Evolutionary conservation across 1,140 invertebrate genomes (phyloP).

Genomic region (Teleogryllus occipitalis): DNA sequence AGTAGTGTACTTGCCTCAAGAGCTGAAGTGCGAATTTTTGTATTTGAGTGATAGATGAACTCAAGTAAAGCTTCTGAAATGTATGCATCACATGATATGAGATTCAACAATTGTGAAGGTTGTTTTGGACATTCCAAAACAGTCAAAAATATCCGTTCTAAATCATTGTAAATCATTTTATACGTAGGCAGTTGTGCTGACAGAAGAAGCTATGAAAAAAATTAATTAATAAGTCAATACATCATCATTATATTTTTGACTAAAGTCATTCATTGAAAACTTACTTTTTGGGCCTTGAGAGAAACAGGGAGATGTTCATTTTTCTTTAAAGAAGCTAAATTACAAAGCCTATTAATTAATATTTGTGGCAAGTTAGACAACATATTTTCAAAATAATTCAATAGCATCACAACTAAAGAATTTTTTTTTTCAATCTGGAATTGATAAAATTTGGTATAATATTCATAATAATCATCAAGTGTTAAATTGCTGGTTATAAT

Average conservation of each 20-base stretch:
- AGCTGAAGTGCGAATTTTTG: conserved; percentile 84
- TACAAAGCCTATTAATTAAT: background rate
- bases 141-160: conserved; percentile 73
- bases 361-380: background rate
- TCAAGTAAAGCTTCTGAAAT: conserved; percentile 98
- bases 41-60: conserved; percentile 94
- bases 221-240: background rate
- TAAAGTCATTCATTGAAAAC: background rate
- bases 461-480: no score
- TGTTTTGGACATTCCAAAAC: background rate
- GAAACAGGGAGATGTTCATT: conserved; percentile 93
- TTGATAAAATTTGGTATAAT: no score
- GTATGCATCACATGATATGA: conserved; percentile 93
- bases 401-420: background rate
- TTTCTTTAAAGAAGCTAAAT: conserved; percentile 87
- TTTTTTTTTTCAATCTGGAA: background rate
- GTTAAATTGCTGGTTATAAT: no score
- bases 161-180: conserved; percentile 93
- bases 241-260: conserved; percentile 27
- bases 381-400: background rate
- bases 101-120: conserved; percentile 84
- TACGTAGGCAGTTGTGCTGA: conserved; percentile 95
- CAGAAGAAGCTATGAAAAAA: conserved; percentile 68
- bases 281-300: conserved; percentile 72
- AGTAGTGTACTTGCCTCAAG: conserved; percentile 53